Evolutionary conservation across 2,113 vertebrate species (phyloP), one percentile per base, ranked within the genome.

Genomic region (Apteryx owenii): DNA sequence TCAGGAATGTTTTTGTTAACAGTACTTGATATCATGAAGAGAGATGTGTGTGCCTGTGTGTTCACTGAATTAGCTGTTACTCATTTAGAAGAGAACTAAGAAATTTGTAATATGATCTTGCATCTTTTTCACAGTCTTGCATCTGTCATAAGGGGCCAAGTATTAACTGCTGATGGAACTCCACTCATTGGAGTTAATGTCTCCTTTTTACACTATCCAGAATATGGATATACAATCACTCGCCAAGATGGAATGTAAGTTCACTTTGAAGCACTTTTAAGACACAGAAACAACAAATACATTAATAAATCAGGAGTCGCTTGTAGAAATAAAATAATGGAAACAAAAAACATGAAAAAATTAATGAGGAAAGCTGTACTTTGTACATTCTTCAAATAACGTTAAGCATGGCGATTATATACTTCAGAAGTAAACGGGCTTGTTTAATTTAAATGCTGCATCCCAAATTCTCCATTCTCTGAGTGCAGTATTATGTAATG

Each of bases 161-260:
- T 99, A 71, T 98, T 99, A 81, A 99, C 99, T 15, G 99, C 99
- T 54, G 99, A 99, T 38, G 99, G 99, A 90, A 99, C 99, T 0
- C 99, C 99, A 5, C 99, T 99, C 93, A 99, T 99, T 83, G 99
- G 99, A 97, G 99, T 99, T 81, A 99, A 99, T n/a, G 99, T 99
- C 92, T 99, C 99, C 10, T 99, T 99, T 92, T 98, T 99, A 76
- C 99, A 99, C 97, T 99, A 99, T 94, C 98, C 99, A 2, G 99
- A 99, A 82, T 99, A 99, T 20, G 99, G 99, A 38, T 99, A 99
- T 91, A 99, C 99, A 71, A 98, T 99, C 97, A 99, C 99, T 26
- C 99, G 99, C 88, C 99, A 99, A 88, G 99, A 99, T 6, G 99
- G 99, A 98, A 99, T 99, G 99, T 99, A 97, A 98, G 99, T 99